A percentile compares a stretch with the other conserved stretches of the same genome.
phyloP scores from a whole-genome alignment of 2,113 vertebrate genomes.

The Ophthalmolycus amberensis region DNA sequence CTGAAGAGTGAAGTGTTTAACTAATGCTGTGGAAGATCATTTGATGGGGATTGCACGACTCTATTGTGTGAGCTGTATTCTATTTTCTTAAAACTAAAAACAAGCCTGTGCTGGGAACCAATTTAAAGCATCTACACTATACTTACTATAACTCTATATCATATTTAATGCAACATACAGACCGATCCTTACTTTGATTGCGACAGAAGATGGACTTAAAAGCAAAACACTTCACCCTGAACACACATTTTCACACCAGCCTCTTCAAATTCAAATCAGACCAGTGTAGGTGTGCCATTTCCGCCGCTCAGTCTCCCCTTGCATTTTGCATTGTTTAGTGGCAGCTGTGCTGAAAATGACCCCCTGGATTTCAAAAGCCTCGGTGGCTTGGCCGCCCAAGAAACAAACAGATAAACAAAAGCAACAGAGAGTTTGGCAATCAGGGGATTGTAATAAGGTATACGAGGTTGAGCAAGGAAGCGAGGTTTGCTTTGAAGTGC shows the following conservation, averaged over 20 bases:
- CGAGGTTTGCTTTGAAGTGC: conserved; percentile 66
- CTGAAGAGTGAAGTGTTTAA: conserved; percentile 39
- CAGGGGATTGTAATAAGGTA: conserved; percentile 69
- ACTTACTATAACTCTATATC: not conserved
- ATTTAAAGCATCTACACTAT: not conserved
- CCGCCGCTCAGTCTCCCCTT: conserved; percentile 29
- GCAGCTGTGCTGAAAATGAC: conserved; percentile 63
- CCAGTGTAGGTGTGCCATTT: conserved; percentile 5
- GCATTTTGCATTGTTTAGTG: conserved; percentile 57
- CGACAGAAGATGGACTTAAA: conserved; percentile 30
- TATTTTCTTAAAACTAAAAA: not conserved
- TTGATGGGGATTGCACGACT: not conserved
- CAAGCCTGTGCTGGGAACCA: not conserved
- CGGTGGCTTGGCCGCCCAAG: conserved; percentile 35
- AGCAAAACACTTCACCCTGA: conserved; percentile 57
- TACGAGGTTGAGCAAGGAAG: conserved; percentile 67
- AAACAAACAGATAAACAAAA: conserved; percentile 71
- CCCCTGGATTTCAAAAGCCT: conserved; percentile 55
- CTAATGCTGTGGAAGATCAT: not conserved
- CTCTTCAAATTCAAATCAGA: conserved; percentile 63
- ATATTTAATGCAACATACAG: not conserved
- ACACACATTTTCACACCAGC: conserved; percentile 51
- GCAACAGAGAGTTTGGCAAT: conserved; percentile 61
- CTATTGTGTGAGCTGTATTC: not conserved
- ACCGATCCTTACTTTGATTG: conserved; percentile 49